phyloP scores from a whole-genome alignment of 2,797 vertebrate genomes.

The Bradypodion pumilum region DNA sequence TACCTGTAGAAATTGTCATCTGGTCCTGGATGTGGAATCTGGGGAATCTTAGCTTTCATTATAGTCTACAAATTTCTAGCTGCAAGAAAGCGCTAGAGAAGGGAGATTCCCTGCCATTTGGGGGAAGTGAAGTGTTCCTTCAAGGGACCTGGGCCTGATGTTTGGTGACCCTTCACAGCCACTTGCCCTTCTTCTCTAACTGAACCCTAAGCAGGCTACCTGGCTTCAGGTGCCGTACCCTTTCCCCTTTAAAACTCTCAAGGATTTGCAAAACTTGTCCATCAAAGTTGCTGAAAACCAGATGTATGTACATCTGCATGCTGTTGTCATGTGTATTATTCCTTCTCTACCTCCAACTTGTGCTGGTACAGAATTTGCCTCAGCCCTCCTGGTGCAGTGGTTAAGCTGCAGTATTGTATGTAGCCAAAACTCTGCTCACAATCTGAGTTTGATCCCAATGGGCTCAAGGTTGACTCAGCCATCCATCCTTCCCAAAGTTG shows the following conservation, averaged over 20 bases:
- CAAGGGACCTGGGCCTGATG: no score
- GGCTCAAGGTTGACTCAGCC: no score
- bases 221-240: not conserved
- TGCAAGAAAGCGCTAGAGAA: not conserved
- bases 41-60: not conserved
- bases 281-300: conserved; percentile 9
- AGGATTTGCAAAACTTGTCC: not conserved
- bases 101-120: no score
- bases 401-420: no score
- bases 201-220: not conserved
- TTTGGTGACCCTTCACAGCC: not conserved
- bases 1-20: not conserved
- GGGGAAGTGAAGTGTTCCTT: no score
- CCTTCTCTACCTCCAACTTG: not conserved
- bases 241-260: not conserved
- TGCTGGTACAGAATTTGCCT: not conserved
- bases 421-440: no score
- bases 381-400: no score
- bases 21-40: not conserved
- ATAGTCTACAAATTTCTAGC: not conserved
- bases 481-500: no score
- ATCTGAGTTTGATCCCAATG: no score
- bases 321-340: not conserved
- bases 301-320: not conserved
- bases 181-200: not conserved